A percentile compares a stretch with the other conserved stretches of the same genome.
Evolutionary conservation across 2,888 invertebrate species (phyloP).

Genomic region (Archaeoteleia sp.): DNA sequence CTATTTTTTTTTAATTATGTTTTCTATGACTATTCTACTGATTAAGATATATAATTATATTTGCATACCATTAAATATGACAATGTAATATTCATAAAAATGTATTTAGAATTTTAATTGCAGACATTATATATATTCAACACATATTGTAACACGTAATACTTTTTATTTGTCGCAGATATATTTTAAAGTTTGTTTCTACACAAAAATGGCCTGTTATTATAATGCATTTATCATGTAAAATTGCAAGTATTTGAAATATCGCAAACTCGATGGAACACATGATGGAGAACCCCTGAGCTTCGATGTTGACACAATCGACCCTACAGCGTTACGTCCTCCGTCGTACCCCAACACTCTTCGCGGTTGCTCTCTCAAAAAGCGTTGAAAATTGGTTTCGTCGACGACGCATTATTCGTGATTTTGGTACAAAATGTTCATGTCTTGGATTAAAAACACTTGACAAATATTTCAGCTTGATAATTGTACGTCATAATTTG

Average conservation of each 20-base stretch:
- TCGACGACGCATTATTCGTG: slow-evolving; percentile 1
- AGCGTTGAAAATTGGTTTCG: slow-evolving; percentile 14
- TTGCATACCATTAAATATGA: too few relatives aligned
- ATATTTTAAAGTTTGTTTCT: too few relatives aligned
- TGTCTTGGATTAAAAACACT: background rate
- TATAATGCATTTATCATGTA: slow-evolving; percentile 16
- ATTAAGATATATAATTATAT: too few relatives aligned
- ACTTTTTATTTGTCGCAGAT: too few relatives aligned
- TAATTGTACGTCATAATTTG: background rate
- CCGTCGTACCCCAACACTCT: slow-evolving; percentile 24
- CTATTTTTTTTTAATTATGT: too few relatives aligned
- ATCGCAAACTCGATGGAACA: slow-evolving; percentile 38
- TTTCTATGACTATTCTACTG: too few relatives aligned
- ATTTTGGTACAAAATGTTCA: slow-evolving; percentile 1
- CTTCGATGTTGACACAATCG: slow-evolving; percentile 62
- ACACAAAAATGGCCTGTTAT: too few relatives aligned
- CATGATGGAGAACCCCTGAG: slow-evolving; percentile 59
- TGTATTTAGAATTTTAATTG: too few relatives aligned
- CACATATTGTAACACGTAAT: too few relatives aligned
- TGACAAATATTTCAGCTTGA: background rate
- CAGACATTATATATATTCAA: too few relatives aligned
- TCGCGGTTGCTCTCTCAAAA: slow-evolving; percentile 8
- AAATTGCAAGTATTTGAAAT: slow-evolving; percentile 37
- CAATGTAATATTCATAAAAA: too few relatives aligned
- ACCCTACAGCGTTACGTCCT: slow-evolving; percentile 50